phyloP scores from a whole-genome alignment of 2,888 invertebrate species.

The Dascillus cervinus region DNA sequence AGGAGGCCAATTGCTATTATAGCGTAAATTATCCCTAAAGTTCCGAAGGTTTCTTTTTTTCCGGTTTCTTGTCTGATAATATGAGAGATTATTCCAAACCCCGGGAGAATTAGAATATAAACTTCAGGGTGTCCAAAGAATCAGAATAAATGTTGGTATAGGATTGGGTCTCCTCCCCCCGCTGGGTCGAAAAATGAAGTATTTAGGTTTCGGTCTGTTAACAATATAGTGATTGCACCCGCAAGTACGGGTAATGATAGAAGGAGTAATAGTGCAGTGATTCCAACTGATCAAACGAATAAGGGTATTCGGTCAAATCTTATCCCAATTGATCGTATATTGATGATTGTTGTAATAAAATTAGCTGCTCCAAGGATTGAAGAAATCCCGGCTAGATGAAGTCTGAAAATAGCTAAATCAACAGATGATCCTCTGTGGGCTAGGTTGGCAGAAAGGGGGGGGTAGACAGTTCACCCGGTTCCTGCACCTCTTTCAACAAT shows the following conservation, averaged over 20 bases:
- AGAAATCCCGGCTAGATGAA: constrained; percentile 67
- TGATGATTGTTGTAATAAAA: constrained; percentile 70
- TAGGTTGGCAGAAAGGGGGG: constrained; percentile 56
- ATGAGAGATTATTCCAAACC: constrained; percentile 75
- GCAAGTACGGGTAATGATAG: constrained; percentile 69
- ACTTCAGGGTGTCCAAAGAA: constrained; percentile 85
- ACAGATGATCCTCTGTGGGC: constrained; percentile 61
- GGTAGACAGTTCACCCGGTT: constrained; percentile 74
- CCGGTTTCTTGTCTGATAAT: constrained; percentile 67
- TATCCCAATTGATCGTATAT: constrained; percentile 57
- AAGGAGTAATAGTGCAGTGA: constrained; percentile 58
- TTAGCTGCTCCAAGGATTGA: constrained; percentile 72
- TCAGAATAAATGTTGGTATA: constrained; percentile 81
- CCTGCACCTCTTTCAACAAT: constrained; percentile 63
- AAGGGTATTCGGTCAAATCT: constrained; percentile 58
- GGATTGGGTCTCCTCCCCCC: constrained; percentile 72
- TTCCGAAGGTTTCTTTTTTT: constrained; percentile 67
- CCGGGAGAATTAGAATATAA: constrained; percentile 78
- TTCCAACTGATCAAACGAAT: constrained; percentile 66
- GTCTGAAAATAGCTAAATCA: constrained; percentile 68
- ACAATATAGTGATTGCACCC: constrained; percentile 70
- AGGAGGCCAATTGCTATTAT: constrained; percentile 73
- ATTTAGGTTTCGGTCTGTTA: constrained; percentile 74
- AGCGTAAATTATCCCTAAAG: constrained; percentile 74
- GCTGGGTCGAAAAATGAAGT: constrained; percentile 75